Percentiles rank a stretch among this genome's conserved stretches.
These are phyloP conservation scores for Narcine bancroftii DNA, from an alignment of 2,113 vertebrate genomes.

Conservation along the genomic window DNA sequence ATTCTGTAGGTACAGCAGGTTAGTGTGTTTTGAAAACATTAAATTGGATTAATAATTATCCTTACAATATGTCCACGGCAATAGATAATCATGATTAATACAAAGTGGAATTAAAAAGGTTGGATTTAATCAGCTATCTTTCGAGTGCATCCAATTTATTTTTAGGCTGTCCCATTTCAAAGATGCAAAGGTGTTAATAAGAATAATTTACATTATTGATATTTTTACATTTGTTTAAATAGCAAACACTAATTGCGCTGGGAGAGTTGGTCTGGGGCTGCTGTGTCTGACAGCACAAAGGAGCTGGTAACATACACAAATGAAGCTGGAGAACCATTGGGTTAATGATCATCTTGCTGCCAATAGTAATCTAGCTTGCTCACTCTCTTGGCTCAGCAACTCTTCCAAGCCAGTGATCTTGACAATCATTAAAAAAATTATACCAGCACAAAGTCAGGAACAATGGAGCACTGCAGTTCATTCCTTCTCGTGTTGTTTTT, in stretches of 20 bases:
- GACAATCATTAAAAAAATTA: not conserved
- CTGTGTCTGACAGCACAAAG: not conserved
- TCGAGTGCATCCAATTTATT: not conserved
- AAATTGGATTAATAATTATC: not conserved
- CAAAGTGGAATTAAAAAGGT: not conserved
- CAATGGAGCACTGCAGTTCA: not conserved
- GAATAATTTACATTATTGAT: not conserved
- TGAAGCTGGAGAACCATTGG: not conserved
- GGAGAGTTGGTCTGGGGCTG: not conserved
- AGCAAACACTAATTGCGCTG: not conserved
- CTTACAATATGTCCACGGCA: not conserved
- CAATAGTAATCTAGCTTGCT: not conserved
- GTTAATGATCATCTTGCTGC: constrained; percentile 9
- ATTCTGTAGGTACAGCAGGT: not conserved
- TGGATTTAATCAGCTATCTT: not conserved
- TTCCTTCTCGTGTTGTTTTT: not conserved
- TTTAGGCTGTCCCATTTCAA: not conserved
- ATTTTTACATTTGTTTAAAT: not conserved
- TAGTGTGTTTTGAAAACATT: not conserved
- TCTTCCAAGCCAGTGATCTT: not conserved
- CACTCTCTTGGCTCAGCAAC: not conserved
- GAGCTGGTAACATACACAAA: not conserved
- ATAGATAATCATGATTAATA: not conserved
- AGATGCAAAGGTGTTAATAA: not conserved
- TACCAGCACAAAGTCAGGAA: not conserved